Evolutionary conservation across 2,888 invertebrate genomes (phyloP).

Genomic region (Microctonus brassicae): DNA sequence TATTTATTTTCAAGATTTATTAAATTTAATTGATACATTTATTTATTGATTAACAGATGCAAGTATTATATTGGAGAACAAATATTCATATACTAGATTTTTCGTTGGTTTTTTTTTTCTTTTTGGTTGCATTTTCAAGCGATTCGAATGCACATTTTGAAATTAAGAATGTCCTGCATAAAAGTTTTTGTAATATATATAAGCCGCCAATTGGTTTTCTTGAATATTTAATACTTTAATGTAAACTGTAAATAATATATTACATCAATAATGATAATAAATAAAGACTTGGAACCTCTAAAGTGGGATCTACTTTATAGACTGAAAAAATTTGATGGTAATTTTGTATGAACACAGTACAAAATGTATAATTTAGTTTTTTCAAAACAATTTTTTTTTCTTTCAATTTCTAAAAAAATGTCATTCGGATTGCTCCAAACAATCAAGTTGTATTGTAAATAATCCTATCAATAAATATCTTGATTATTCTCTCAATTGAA

Average conservation of each 20-base stretch:
- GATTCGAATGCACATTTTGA: slow-evolving; percentile 8
- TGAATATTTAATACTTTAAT: neutral
- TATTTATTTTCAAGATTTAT: neutral
- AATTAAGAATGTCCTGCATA: neutral
- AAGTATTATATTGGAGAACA: neutral
- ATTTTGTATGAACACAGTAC: neutral
- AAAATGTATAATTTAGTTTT: neutral
- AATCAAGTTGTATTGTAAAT: neutral
- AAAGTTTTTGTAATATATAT: neutral
- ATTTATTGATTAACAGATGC: neutral
- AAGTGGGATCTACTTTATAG: slow-evolving; percentile 7
- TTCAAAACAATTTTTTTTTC: neutral
- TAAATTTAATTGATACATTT: neutral
- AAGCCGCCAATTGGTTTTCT: neutral
- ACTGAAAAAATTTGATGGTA: neutral
- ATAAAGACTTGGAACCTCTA: neutral
- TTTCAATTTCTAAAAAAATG: neutral
- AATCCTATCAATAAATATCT: neutral
- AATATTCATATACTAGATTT: neutral
- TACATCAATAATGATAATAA: neutral
- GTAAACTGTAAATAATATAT: neutral
- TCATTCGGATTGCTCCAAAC: slow-evolving; percentile 10
- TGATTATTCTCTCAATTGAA: neutral
- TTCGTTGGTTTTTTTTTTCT: neutral
- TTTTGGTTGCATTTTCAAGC: neutral